Base-by-base conservation (phyloP, 2,113 vertebrate genomes). In the Catagonus wagneri region DNA sequence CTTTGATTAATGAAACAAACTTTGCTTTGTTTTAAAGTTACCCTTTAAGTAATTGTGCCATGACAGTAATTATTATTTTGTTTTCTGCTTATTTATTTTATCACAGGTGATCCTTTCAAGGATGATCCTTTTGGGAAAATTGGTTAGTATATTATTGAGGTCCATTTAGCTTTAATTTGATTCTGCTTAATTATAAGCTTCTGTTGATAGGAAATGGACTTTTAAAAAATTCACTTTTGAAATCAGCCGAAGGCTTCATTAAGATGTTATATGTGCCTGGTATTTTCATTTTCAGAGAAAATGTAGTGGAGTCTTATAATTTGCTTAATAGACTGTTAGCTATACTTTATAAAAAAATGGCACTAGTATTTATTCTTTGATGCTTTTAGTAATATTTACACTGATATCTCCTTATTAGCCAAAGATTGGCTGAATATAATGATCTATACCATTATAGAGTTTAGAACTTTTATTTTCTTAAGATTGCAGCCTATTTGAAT, bases 111-210 rank as follows among this genome's bases (percentile, higher is more conserved):
- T 98, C 99, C 99, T 90, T 99, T 99, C 97, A 99, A 99, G 97
- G 99, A 99, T 97, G 99, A 99, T 98, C 99, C 99, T 63, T 99
- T 99, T 98, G 99, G 99, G 90, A 99, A 99, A 99, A 99, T 99
- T 84, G 99, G 99, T 99, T 84, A 98, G 98, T 98, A 95, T 92
- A 72, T 97, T 81, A 71, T 27, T 96, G n/a, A 85, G n/a, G 44
- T 90, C 11, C 16, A 89, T 58, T 54, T 95, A 75, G 32, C 69
- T 90, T 63, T 84, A 76, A 83, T 95, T 93, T 60, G 13, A 17
- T 78, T 96, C 36, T 78, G 16, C 44, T 93, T 89, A 83, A 95
- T 89, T 92, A 63, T 78, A 74, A 91, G 4, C 19, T 93, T 83
- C 50, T 78, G 14, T 75, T 84, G 7, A 60, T 9, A 93, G 68